These are phyloP conservation scores for Clupea harengus DNA, from an alignment of 2,113 vertebrate species.

Conservation along the genomic window DNA sequence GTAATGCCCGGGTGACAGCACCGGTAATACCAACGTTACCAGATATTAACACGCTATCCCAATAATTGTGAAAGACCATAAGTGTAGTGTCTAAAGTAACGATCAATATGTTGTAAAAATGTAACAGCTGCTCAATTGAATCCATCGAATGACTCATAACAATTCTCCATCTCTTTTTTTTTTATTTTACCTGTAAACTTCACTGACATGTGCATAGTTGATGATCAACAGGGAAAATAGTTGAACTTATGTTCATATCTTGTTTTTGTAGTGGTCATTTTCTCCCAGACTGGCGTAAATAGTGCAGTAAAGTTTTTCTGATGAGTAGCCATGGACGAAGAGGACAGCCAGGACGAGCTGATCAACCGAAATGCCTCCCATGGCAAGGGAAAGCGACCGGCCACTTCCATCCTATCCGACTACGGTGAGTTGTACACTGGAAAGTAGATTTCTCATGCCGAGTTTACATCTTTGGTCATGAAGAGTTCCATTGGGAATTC, in stretches of 20 bases:
- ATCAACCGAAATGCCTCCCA: slow-evolving; percentile 72
- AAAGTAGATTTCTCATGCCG: not conserved
- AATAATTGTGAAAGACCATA: not conserved
- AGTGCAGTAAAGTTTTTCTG: slow-evolving; percentile 42
- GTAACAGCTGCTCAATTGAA: not conserved
- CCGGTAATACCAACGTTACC: not conserved
- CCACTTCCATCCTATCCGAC: slow-evolving; percentile 70
- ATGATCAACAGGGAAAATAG: not conserved
- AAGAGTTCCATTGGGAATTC: too few relatives aligned
- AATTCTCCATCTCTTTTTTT: not conserved
- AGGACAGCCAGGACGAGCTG: slow-evolving; percentile 87
- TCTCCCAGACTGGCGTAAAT: not conserved
- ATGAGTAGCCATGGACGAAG: slow-evolving; percentile 89
- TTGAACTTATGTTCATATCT: not conserved
- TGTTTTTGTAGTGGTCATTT: not conserved
- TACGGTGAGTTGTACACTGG: slow-evolving; percentile 40
- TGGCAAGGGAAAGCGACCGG: slow-evolving; percentile 68
- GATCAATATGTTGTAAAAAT: not conserved
- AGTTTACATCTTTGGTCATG: too few relatives aligned
- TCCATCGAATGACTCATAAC: not conserved
- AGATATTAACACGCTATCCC: not conserved
- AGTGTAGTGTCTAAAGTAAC: not conserved
- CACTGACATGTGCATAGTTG: not conserved
- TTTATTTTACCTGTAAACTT: not conserved
- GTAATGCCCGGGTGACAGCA: not conserved